Base-by-base conservation (phyloP, 1,140 invertebrate genomes). In the Nephila pilipes region DNA sequence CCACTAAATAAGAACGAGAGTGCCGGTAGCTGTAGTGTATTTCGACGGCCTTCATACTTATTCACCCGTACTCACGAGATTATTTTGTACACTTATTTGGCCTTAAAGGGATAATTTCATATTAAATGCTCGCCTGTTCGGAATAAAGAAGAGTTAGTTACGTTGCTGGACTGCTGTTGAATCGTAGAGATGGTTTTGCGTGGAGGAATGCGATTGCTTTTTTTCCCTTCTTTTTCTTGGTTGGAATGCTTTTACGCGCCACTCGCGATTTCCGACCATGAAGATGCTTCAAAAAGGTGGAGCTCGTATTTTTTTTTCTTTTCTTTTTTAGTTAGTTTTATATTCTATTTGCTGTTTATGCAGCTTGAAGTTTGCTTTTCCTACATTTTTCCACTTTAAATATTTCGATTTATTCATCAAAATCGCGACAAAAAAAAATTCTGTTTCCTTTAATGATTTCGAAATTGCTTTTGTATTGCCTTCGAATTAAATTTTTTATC, bases 31-130 rank as follows among this genome's bases (percentile, higher is more conserved):
- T 46, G 63, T 75, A 69, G 90, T 85, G 14, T 46, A 8, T 85
- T 69, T 80, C n/a, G 29, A 36, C 63, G 91, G 83, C 91, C 91
- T 93, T 93, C 91, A 93, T 93, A 93, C 46, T 57, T 80, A 85
- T 87, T 93, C 91, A 93, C 83, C 91, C 91, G 91, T 87, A 93
- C 83, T 85, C 85, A 65, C 58, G n/a, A 65, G 25, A 63, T 90
- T 32, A 90, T 80, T 90, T 90, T 60, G 36, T 57, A 60, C 38
- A 14, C 54, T 85, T 38, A 92, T 69, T 85, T 83, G 81, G 57
- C 81, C 80, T 92, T 85, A 58, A 75, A 60, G 87, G 18, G 87
- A 69, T 69, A 69, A 16, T 38, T 85, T 85, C 81, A 85, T n/a
- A 60, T 80, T 80, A 57, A 55, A 57, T 16, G 32, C 29, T 75